Evolutionary conservation across 2,888 invertebrate genomes (phyloP), one percentile per base, ranked within the genome.

Genomic region (Synanthedon vespiformis): DNA sequence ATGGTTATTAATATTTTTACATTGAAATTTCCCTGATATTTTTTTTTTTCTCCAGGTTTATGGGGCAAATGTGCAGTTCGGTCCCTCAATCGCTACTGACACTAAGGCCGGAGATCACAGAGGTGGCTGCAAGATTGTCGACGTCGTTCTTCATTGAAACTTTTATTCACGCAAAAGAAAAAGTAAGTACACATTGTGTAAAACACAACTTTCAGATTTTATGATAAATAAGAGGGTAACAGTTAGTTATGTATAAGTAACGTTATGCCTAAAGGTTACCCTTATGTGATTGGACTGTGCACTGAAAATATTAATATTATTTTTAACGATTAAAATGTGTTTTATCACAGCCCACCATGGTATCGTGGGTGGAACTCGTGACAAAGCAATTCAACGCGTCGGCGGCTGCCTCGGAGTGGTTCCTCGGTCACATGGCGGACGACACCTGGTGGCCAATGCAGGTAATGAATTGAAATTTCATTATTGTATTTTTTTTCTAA

Each of bases 401-500:
- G 49, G 93, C 94, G 60, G 93, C 94, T 52, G 95, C 95, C 1
- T 95, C 95, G 52, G 92, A 96, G 74, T 96, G 97, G 94, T 96
- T 97, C 75, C 86, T 98, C 52, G 93, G 95, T 56, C 94, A 95
- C 71, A 97, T 97, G 96, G 95, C 96, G 0, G 91, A 93, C 56
- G 94, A 96, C 72, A 95, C 96, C 49, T 96, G 96, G 94, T 98
- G 97, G 97, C 96, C 97, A 4, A 94, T 97, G 70, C 95, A 95
- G 88, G 90, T 90, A 59, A 63, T 34, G 34, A 34, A 34, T 34
- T 34, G 10, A 34, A 34, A 34, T 34, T 34, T 34, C 34, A 34
- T 34, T 34, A 6, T 34, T 27, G 5, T 1, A 27, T 5, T 6
- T 34, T 8, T 22, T 34, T 34, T 34, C 34, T 34, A 34, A 6